Evolutionary conservation across 2,888 invertebrate genomes (phyloP), one percentile per base, ranked within the genome.

Genomic region (Luffia ferchaultella): DNA sequence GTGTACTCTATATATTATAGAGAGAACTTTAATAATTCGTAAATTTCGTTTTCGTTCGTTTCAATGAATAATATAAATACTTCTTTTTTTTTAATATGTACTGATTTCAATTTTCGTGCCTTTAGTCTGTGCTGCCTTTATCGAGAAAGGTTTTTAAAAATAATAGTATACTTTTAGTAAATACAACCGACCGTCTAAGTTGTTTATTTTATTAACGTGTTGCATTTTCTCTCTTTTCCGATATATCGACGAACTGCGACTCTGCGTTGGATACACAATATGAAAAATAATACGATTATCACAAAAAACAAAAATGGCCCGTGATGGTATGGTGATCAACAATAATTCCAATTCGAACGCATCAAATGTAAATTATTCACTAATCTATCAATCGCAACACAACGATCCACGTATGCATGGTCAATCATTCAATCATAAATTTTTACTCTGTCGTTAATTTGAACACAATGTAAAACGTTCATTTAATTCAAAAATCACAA

Each of bases 211-310:
- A 62, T 62, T 84, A 77, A 84, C 60, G 82, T 84, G 84, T 84
- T 84, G 84, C 84, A 84, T 83, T 82, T 84, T 84, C 79, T 76
- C 78, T 69, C 71, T 67, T 78, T 79, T 79, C 80, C 79, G 79
- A 80, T 80, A 55, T 60, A 15, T 43, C 17, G 18, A 47, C 48
- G 40, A 17, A 40, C 46, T 15, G 2, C 46, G 49, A n/a, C n/a
- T n/a, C n/a, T n/a, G n/a, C n/a, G n/a, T n/a, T n/a, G n/a, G n/a
- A n/a, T n/a, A n/a, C n/a, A n/a, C n/a, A n/a, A n/a, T n/a, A n/a
- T n/a, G n/a, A n/a, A n/a, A n/a, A n/a, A n/a, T n/a, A n/a, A n/a
- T n/a, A n/a, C n/a, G n/a, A n/a, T n/a, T n/a, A n/a, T n/a, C n/a
- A n/a, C n/a, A n/a, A n/a, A n/a, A n/a, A n/a, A n/a, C n/a, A n/a